Evolutionary conservation across 2,113 vertebrate species (phyloP), one percentile per base, ranked within the genome.

Genomic region (Gnathonemus longibarbis): DNA sequence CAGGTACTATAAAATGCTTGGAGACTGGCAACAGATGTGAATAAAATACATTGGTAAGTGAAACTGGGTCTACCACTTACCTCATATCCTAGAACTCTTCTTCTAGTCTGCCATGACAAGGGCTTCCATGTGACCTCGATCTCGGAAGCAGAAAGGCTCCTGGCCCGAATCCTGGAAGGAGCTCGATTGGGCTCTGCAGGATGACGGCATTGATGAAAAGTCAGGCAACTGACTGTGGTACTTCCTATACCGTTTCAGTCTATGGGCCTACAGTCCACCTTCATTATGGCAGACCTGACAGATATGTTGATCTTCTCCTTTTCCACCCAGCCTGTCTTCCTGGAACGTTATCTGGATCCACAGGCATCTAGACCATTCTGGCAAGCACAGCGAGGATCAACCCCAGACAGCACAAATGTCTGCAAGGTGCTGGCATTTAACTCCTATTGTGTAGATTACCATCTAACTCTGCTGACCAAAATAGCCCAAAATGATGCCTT

Each of bases 21-120:
- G n/a, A 27, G 9, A 27, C 62, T 27, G n/a, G 62, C 9, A 11
- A 66, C n/a, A n/a, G n/a, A 27, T 39, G 11, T 77, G 31, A 77
- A 77, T 31, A 1, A 77, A 77, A 77, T 77, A 35, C 42, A 19
- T 17, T 19, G 5, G 7, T 77, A 77, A 80, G 5, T 80, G 66
- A 35, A 74, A 74, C 11, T 35, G 74, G 74, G 35, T 80, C 15
- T 80, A 48, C 11, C 24, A 8, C 94, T 53, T 95, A 99, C 98
- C 97, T 99, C 98, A 0, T 99, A 99, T 39, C 98, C 98, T 91
- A 98, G 96, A 77, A 99, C 97, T 80, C 98, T 95, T 89, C 97
- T 98, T 94, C 96, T 97, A 85, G 96, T 96, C 58, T 93, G 97
- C 92, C 97, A 98, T 89, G 95, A 95, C 0, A 98, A 95, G 10